Percentiles rank a stretch among this genome's conserved stretches.
phyloP scores from a whole-genome alignment of 2,797 vertebrate genomes.

The Malurus leucopterus region DNA sequence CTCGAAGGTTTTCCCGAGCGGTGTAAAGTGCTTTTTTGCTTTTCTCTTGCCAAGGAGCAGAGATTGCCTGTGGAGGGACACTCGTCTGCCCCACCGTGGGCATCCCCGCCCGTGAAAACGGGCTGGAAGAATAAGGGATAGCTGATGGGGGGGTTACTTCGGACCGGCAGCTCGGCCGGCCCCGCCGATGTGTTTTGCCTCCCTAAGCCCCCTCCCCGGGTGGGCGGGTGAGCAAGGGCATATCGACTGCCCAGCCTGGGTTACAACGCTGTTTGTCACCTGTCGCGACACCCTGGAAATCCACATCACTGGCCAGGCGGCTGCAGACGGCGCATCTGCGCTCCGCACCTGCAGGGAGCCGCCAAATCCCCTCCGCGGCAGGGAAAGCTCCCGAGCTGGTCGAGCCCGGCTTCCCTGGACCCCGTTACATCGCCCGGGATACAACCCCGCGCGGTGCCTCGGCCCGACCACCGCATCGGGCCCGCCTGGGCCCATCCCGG shows the following conservation, averaged over 20 bases:
- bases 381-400: background rate
- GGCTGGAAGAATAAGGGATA: background rate
- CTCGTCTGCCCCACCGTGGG: background rate
- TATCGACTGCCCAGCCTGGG: background rate
- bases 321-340: background rate
- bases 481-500: background rate
- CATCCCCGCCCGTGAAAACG: background rate
- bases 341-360: background rate
- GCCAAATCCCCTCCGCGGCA: background rate
- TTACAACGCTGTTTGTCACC: background rate
- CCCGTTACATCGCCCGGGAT: background rate
- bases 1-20: background rate
- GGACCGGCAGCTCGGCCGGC: background rate
- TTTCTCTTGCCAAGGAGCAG: background rate
- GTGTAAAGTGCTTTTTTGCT: background rate
- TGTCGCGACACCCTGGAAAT: constrained; percentile 5
- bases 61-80: background rate
- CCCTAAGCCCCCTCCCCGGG: background rate
- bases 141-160: background rate
- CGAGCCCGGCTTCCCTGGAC: background rate
- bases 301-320: background rate
- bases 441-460: too few relatives aligned
- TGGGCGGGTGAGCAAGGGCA: background rate
- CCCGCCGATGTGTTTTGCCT: background rate
- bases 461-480: background rate